These are phyloP conservation scores for Coluber constrictor DNA, from an alignment of 2,797 vertebrate species.

Conservation along the genomic window DNA sequence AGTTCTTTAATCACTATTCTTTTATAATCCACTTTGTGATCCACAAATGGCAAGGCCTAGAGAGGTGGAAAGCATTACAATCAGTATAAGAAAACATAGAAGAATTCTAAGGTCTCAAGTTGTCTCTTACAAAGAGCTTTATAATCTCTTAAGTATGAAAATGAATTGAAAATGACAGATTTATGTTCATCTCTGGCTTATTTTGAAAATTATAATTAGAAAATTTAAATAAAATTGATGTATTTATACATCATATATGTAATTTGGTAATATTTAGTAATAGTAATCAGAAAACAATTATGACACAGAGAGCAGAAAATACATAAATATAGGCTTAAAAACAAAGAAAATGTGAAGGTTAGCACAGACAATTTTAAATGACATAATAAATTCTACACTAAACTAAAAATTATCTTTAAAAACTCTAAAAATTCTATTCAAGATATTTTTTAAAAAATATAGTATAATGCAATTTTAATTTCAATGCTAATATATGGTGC, in stretches of 20 bases:
- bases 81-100: conserved; percentile 62
- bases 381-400: neutral
- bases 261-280: neutral
- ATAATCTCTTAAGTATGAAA: neutral
- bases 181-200: neutral
- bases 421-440: neutral
- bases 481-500: neutral
- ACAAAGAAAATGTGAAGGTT: neutral
- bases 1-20: conserved; percentile 68
- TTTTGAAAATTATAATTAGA: conserved; percentile 2
- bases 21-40: conserved; percentile 70
- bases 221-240: conserved; percentile 28
- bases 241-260: conserved; percentile 9
- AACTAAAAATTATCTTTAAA: neutral
- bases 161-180: conserved; percentile 26
- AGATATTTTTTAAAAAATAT: neutral
- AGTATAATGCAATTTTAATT: neutral
- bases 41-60: conserved; percentile 69
- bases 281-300: conserved; percentile 23
- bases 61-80: conserved; percentile 66
- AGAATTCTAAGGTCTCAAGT: conserved; percentile 48
- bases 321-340: neutral
- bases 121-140: conserved; percentile 29
- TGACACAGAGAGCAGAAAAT: conserved; percentile 9
- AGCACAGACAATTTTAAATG: neutral